Evolutionary conservation across 2,888 invertebrate species (phyloP).

Genomic region (Plebejus anna): DNA sequence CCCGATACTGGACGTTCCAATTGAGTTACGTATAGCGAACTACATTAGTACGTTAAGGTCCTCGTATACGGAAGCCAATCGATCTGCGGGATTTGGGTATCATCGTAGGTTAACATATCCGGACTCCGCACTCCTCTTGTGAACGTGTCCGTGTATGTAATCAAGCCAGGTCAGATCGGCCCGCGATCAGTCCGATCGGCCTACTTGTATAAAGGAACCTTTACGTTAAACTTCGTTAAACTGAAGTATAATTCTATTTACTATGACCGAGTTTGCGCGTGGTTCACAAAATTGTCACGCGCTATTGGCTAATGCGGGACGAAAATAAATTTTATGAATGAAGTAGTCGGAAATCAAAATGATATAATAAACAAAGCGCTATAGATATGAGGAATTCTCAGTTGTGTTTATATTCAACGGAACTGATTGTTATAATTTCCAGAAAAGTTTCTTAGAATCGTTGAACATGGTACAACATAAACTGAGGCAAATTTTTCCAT

Average conservation of each 20-base stretch:
- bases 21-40: neutral
- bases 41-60: neutral
- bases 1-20: neutral
- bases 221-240: neutral
- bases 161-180: no score
- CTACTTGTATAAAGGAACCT: no score
- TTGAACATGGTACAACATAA: neutral
- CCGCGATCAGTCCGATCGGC: no score
- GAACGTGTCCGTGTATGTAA: no score
- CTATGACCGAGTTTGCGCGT: conserved; percentile 12
- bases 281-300: conserved; percentile 9
- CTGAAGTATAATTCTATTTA: neutral
- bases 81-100: no score
- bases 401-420: conserved; percentile 3
- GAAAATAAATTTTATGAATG: conserved; percentile 23
- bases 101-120: no score
- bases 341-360: conserved; percentile 17
- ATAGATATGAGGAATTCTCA: neutral
- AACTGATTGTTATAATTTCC: neutral
- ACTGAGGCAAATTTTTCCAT: neutral
- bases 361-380: conserved; percentile 1
- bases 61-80: neutral
- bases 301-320: neutral
- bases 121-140: no score
- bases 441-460: neutral